Base-by-base conservation (phyloP, 2,888 invertebrate genomes). In the Trileptium ribeirensis region DNA sequence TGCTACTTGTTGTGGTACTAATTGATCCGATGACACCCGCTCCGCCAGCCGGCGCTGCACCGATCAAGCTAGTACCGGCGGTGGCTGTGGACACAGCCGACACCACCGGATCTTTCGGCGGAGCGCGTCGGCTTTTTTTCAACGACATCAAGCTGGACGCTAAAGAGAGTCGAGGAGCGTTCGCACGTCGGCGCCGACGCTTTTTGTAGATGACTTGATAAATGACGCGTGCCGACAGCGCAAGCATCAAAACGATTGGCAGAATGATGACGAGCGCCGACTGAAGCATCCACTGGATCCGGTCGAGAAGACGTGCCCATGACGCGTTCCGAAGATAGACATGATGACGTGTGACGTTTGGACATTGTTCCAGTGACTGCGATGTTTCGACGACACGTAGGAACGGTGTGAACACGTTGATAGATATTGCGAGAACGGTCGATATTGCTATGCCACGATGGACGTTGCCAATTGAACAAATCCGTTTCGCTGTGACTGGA, bases 351-450 rank as follows among this genome's bases (percentile, higher is more conserved):
- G 79, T 79, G 2, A 8, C 37, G 38, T 75, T 75, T n/a, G n/a
- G n/a, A n/a, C n/a, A n/a, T n/a, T n/a, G n/a, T n/a, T n/a, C n/a
- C n/a, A n/a, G n/a, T n/a, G n/a, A n/a, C n/a, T n/a, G n/a, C 8
- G 34, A 36, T 39, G 75, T 34, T 1, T n/a, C 33, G 31, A 81
- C 74, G 8, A 67, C 64, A n/a, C 81, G 81, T 34, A 31, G 36
- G 1, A 81, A 3, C n/a, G 79, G 33, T 70, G 39, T 39, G 74
- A 38, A 38, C 31, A 79, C 40, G 78, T 83, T 79, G 8, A 83
- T 78, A 0, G 29, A 29, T 31, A 81, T 29, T 31, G 83, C 67
- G 33, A 67, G n/a, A 24, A 67, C 15, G 33, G 39, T 29, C 24
- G 67, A 31, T 15, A 31, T 24, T 2, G 51, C 3, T 31, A 82